phyloP scores from a whole-genome alignment of 2,797 vertebrate species.

The Valencia hispanica region DNA sequence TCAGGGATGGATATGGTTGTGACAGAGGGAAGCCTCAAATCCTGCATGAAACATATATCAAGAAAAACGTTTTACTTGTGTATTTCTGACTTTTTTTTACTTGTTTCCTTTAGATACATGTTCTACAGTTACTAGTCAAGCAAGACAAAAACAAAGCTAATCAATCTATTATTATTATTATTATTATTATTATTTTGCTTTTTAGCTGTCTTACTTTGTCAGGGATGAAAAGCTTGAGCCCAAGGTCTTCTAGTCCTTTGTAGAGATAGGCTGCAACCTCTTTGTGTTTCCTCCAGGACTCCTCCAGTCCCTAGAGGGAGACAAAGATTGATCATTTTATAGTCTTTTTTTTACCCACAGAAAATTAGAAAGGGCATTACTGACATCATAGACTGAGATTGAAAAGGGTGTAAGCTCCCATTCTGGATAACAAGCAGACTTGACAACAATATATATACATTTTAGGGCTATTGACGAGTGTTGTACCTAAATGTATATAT shows the following conservation, averaged over 20 bases:
- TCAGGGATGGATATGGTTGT: constrained; percentile 87
- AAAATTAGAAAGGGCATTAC: not conserved
- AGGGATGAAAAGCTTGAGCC: constrained; percentile 90
- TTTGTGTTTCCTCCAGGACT: constrained; percentile 87
- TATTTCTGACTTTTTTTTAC: not conserved
- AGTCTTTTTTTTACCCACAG: not conserved
- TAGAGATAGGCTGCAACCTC: constrained; percentile 84
- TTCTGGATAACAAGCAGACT: not conserved
- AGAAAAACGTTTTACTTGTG: not conserved
- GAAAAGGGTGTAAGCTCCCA: not conserved
- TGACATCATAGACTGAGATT: not conserved
- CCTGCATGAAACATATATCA: constrained; percentile 71
- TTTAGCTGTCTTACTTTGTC: constrained; percentile 81
- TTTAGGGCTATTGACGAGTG: not conserved
- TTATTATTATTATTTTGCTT: not conserved
- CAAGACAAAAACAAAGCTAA: not conserved
- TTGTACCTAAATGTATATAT: not conserved
- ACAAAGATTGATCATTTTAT: constrained; percentile 31
- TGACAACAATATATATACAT: not conserved
- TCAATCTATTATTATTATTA: not conserved
- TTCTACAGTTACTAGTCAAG: not conserved
- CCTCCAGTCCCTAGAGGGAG: constrained; percentile 87
- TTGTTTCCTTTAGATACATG: not conserved
- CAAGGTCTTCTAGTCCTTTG: constrained; percentile 84
- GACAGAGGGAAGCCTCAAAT: constrained; percentile 89